Conservation (phyloP, 2,888 invertebrate species). For the Didymodactylos carnosus region DNA sequence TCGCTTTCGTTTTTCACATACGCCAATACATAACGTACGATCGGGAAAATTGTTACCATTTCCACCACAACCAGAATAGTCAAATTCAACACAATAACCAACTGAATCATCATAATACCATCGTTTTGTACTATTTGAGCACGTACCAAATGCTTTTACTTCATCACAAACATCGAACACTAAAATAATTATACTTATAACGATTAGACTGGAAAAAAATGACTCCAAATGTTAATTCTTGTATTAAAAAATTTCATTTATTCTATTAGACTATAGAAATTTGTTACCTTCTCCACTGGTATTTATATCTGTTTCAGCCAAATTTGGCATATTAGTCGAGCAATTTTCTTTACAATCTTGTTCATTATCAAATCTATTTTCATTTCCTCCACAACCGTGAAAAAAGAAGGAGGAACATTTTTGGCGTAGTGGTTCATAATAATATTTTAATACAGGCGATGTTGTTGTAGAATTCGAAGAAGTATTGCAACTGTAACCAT, state of each 20-base stretch:
- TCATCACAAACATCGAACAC: too few relatives aligned
- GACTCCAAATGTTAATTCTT: too few relatives aligned
- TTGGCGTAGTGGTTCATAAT: constrained; percentile 9
- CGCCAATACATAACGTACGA: too few relatives aligned
- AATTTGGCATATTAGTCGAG: too few relatives aligned
- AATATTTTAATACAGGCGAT: constrained; percentile 1
- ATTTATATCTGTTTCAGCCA: not conserved
- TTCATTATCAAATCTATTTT: constrained; percentile 14
- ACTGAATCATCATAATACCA: not conserved
- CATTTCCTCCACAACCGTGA: constrained; percentile 16
- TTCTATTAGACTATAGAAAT: not conserved
- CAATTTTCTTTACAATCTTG: constrained; percentile 13
- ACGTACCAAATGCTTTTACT: too few relatives aligned
- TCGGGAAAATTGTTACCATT: too few relatives aligned
- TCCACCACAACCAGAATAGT: not conserved
- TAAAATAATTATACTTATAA: too few relatives aligned
- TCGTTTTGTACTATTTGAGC: not conserved
- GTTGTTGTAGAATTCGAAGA: too few relatives aligned
- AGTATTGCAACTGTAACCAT: not conserved
- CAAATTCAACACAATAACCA: not conserved
- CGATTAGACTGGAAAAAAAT: too few relatives aligned
- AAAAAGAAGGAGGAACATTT: constrained; percentile 15
- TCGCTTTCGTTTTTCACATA: too few relatives aligned
- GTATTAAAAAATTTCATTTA: too few relatives aligned
- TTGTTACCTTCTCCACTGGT: not conserved